Evolutionary conservation across 2,888 invertebrate species (phyloP), one percentile per base, ranked within the genome.

Genomic region (Acleris sparsana): DNA sequence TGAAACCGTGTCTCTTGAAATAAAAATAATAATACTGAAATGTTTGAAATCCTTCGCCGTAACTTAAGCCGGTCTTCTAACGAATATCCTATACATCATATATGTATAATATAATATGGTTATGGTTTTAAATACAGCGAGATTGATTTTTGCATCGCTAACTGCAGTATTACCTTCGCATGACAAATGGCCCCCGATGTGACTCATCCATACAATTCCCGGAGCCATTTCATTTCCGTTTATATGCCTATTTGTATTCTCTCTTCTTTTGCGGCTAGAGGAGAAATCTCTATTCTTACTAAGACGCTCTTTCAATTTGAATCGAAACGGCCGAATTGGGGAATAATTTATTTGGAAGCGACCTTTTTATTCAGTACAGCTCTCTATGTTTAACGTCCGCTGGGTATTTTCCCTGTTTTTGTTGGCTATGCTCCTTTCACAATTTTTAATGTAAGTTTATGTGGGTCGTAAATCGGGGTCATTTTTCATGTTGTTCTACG

Each of bases 291-390:
- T 87, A 87, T 88, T 44, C 57, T 57, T 57, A 87, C 82, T 84
- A 82, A 83, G 84, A 87, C 87, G 85, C 81, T 88, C 86, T 91
- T 89, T 89, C 89, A 88, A 89, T 91, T 90, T 87, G 87, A 90
- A 90, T 89, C 81, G 88, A 87, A 89, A 88, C 86, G 86, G 85
- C 83, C 85, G 89, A 87, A 87, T 89, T 83, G 85, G 84, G 84
- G 83, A 85, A 88, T 88, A 86, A 89, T 88, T 89, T 90, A 89
- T 91, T 86, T 86, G 80, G 78, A 80, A 83, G 80, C 82, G 83
- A 83, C 84, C 86, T 86, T 88, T 88, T 88, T 83, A 83, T 85
- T 82, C 79, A 75, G 80, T 80, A 80, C 80, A 77, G 78, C 77
- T 78, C 76, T 80, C 77, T 81, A 80, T 84, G 82, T 77, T 82